Percentiles rank a stretch among this genome's conserved stretches.
phyloP scores from a whole-genome alignment of 1,140 invertebrate species.

The Heliconius eleuchia region DNA sequence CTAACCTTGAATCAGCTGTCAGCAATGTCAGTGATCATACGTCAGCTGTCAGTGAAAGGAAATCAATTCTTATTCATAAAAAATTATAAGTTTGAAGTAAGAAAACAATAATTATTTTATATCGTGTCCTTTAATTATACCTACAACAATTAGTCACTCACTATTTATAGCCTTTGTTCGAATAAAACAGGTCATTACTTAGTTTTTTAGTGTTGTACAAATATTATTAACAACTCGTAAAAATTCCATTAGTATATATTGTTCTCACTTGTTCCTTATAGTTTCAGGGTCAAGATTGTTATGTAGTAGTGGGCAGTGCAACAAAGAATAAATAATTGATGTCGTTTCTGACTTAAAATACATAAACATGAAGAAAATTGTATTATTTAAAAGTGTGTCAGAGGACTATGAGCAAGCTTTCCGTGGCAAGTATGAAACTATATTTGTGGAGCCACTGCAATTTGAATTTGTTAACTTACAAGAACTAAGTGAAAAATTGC shows the following conservation, averaged over 20 bases:
- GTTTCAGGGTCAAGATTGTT: constrained; percentile 61
- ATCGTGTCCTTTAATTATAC: constrained; percentile 7
- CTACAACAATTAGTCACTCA: not conserved
- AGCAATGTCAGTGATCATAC: not conserved
- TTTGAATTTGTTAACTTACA: constrained; percentile 76
- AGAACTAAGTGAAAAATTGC: constrained; percentile 66
- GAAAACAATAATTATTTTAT: constrained; percentile 5
- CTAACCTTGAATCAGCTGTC: not conserved
- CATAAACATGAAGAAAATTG: constrained; percentile 73
- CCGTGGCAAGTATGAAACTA: constrained; percentile 70
- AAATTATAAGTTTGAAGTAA: not conserved
- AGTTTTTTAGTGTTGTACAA: not conserved
- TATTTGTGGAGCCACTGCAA: constrained; percentile 81
- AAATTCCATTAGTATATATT: constrained; percentile 40
- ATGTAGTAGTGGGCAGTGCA: constrained; percentile 43
- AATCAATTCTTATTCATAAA: not conserved
- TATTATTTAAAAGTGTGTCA: constrained; percentile 81
- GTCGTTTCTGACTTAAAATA: constrained; percentile 27
- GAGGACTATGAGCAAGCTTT: constrained; percentile 80
- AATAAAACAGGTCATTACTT: not conserved
- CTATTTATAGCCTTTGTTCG: not conserved
- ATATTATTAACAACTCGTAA: constrained; percentile 23
- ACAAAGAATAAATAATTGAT: constrained; percentile 44
- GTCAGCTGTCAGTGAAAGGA: constrained; percentile 11
- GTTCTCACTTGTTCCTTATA: constrained; percentile 48